phyloP scores from a whole-genome alignment of 2,888 invertebrate genomes.

The Bruchidius siliquastri region DNA sequence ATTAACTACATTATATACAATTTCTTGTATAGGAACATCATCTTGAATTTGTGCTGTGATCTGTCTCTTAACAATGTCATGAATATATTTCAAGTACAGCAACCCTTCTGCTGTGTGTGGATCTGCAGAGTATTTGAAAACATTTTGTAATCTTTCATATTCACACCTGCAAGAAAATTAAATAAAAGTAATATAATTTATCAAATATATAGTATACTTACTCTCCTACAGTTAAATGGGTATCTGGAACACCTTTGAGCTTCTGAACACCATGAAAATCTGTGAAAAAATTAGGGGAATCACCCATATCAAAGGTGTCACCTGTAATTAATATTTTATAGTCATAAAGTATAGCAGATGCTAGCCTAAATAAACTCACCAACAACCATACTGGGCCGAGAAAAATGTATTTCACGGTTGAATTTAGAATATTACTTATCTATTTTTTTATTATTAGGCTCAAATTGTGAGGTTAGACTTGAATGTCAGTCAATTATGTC shows the following conservation, averaged over 20 bases:
- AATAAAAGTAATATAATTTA: slow-evolving; percentile 1
- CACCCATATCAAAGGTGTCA: slow-evolving; percentile 3
- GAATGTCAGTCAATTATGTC: too few species aligned
- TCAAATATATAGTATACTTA: slow-evolving; percentile 14
- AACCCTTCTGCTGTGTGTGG: slow-evolving; percentile 21
- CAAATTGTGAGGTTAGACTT: too few species aligned
- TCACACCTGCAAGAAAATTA: slow-evolving; percentile 24
- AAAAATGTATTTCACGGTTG: too few species aligned
- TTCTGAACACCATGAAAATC: slow-evolving; percentile 35
- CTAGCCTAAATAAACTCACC: too few species aligned
- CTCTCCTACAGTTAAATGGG: slow-evolving; percentile 23
- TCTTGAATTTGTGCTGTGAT: slow-evolving; percentile 20
- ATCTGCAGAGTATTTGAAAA: slow-evolving; percentile 25
- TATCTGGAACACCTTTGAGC: slow-evolving; percentile 16
- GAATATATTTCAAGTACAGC: slow-evolving; percentile 26
- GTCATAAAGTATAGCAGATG: not conserved
- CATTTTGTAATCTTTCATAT: slow-evolving; percentile 26
- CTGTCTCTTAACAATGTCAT: slow-evolving; percentile 24
- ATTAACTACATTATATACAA: slow-evolving; percentile 20
- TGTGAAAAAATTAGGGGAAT: slow-evolving; percentile 26
- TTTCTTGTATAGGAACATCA: slow-evolving; percentile 24
- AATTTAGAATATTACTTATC: too few species aligned
- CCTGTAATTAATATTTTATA: not conserved
- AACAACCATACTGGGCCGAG: too few species aligned
- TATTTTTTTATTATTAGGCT: too few species aligned